Evolutionary conservation across 2,888 invertebrate species (phyloP).

Genomic region (Euclidia mi): DNA sequence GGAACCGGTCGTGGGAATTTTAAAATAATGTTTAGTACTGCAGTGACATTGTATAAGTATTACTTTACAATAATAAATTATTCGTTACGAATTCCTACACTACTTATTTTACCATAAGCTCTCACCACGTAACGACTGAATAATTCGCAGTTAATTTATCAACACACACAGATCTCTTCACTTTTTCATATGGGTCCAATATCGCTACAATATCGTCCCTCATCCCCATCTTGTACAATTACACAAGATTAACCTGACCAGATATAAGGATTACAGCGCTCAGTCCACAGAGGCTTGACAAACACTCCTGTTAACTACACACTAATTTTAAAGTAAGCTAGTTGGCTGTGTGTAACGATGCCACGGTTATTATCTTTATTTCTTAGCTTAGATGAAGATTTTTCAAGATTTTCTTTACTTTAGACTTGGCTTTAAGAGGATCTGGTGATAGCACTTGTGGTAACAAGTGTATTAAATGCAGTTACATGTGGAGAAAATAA

Average conservation of each 20-base stretch:
- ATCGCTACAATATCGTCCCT: slow-evolving; percentile 43
- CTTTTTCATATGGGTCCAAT: too few species aligned
- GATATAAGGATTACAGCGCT: slow-evolving; percentile 51
- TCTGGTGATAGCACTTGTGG: background rate
- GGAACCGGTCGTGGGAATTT: too few species aligned
- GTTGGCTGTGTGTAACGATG: slow-evolving; percentile 23
- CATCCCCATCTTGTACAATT: slow-evolving; percentile 46
- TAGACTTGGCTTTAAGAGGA: background rate
- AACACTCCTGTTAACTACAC: slow-evolving; percentile 28
- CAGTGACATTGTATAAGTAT: too few species aligned
- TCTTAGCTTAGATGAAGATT: slow-evolving; percentile 9
- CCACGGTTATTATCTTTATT: slow-evolving; percentile 25
- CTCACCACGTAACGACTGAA: too few species aligned
- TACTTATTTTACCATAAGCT: too few species aligned
- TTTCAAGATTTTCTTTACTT: slow-evolving; percentile 9
- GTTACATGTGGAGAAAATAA: too few species aligned
- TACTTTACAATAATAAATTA: too few species aligned
- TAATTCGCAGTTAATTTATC: too few species aligned
- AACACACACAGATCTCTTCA: background rate
- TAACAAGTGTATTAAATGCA: too few species aligned
- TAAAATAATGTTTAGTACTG: too few species aligned
- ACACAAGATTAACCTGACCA: slow-evolving; percentile 63
- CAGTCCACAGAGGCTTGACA: slow-evolving; percentile 5
- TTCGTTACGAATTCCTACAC: too few species aligned
- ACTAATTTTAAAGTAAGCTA: slow-evolving; percentile 33